Base-by-base conservation (phyloP, 2,113 vertebrate genomes). In the Corythornis madagascariensis region DNA sequence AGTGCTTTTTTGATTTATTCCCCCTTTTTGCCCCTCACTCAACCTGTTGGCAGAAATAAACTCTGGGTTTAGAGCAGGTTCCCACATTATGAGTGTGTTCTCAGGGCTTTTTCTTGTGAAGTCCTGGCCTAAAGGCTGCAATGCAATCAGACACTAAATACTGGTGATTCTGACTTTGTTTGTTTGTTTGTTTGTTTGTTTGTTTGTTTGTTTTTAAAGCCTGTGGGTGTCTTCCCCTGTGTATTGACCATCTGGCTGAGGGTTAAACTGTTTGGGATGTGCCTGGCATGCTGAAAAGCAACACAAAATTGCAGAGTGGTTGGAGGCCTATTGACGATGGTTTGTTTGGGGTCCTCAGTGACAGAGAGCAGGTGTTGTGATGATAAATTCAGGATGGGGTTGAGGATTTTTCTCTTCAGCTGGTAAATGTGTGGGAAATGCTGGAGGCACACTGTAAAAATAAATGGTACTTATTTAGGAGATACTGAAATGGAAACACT, bases 341-440 rank as follows among this genome's bases (percentile, higher is more conserved):
- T 64, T 93, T 96, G 87, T 91, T 93, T 92, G 82, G 85, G 73
- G 91, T 91, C 75, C 53, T 94, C 61, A 50, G 75, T 92, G 95
- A 93, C 92, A 89, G 87, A 94, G 85, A 92, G 92, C 92, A 95
- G 90, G 91, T 96, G 94, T 86, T 93, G 72, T 65, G 94, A 85
- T 85, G 87, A 89, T 87, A 85, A 93, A 80, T 83, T 91, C 73
- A 74, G 88, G 89, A 86, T 91, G 76, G 53, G 53, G 53, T 60
- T 79, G 89, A 94, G 84, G 84, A 74, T 95, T 95, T 86, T 80
- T 90, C 69, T 92, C 67, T 86, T 96, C 88, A 94, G 73, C 83
- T 93, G 78, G 84, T 71, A 83, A 90, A 71, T 77, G 71, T 76
- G 61, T 86, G 87, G 91, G 89, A 94, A 93, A 93, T 81, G 89